Percentiles rank a stretch among this genome's conserved stretches.
These are phyloP conservation scores for Folsomia candida DNA, from an alignment of 2,888 invertebrate species.

Conservation along the genomic window DNA sequence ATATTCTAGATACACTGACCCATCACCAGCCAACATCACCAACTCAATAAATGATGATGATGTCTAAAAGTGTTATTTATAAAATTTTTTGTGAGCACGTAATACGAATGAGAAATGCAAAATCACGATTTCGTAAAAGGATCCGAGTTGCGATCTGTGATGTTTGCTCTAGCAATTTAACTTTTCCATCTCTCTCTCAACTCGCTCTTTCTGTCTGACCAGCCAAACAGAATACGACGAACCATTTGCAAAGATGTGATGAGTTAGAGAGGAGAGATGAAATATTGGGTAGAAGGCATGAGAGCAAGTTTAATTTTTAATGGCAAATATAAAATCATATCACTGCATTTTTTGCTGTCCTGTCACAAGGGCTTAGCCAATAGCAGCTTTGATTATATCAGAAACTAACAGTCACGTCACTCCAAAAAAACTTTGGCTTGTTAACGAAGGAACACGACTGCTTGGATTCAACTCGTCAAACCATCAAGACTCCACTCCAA, in stretches of 20 bases:
- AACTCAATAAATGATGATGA: too few relatives aligned
- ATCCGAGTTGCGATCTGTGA: background rate
- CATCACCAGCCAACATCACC: too few relatives aligned
- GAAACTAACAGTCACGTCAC: background rate
- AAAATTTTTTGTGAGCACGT: background rate
- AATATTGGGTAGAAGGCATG: background rate
- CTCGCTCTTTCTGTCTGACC: too few relatives aligned
- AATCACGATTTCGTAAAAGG: conserved; percentile 43
- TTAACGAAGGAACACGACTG: conserved; percentile 1
- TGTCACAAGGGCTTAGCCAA: background rate
- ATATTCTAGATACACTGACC: too few relatives aligned
- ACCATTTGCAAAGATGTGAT: too few relatives aligned
- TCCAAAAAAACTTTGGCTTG: background rate
- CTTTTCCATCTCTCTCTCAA: background rate
- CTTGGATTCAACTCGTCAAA: background rate
- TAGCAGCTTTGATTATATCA: background rate
- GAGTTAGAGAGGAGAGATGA: too few relatives aligned
- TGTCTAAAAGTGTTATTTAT: too few relatives aligned
- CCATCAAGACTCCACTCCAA: background rate
- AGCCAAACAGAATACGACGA: too few relatives aligned
- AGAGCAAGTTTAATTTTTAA: conserved; percentile 4
- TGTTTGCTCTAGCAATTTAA: conserved; percentile 2
- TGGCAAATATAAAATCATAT: conserved; percentile 4
- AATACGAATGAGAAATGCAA: conserved; percentile 38
- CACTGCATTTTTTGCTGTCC: background rate